Evolutionary conservation across 2,888 invertebrate genomes (phyloP).

Genomic region (Coremacera marginata): DNA sequence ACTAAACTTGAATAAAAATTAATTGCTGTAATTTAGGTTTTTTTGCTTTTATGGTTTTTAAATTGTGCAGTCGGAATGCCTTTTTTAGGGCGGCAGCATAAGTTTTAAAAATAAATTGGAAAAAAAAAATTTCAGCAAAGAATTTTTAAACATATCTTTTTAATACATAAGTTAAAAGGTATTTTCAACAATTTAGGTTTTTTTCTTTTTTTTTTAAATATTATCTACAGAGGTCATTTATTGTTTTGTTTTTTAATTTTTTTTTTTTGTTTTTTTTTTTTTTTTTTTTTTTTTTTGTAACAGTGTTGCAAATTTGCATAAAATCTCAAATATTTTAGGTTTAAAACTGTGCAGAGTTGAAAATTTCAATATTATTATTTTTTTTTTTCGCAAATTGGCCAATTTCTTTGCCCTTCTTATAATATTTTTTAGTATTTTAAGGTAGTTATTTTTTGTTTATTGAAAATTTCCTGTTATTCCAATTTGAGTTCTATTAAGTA

Average conservation of each 20-base stretch:
- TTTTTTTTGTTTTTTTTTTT: neutral
- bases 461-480: neutral
- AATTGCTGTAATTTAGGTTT: too few species aligned
- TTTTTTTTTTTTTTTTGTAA: constrained; percentile 27
- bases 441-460: neutral
- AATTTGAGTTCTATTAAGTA: neutral
- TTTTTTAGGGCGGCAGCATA: neutral
- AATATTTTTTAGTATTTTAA: neutral
- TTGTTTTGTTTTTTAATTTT: constrained; percentile 16
- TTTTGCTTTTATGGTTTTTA: too few species aligned
- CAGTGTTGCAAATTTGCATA: constrained; percentile 29
- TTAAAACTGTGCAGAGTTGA: constrained; percentile 26
- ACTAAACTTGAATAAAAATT: too few species aligned
- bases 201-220: constrained; percentile 3
- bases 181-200: constrained; percentile 4
- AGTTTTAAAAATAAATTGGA: neutral
- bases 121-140: neutral
- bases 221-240: constrained; percentile 40
- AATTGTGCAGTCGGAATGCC: constrained; percentile 8
- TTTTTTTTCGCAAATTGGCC: constrained; percentile 25
- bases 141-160: neutral
- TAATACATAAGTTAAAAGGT: neutral
- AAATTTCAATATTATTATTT: constrained; percentile 17
- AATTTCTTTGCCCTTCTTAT: neutral
- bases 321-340: constrained; percentile 9